Percentiles rank a stretch among this genome's conserved stretches.
phyloP scores from a whole-genome alignment of 2,113 vertebrate species.

The Athene cunicularia region DNA sequence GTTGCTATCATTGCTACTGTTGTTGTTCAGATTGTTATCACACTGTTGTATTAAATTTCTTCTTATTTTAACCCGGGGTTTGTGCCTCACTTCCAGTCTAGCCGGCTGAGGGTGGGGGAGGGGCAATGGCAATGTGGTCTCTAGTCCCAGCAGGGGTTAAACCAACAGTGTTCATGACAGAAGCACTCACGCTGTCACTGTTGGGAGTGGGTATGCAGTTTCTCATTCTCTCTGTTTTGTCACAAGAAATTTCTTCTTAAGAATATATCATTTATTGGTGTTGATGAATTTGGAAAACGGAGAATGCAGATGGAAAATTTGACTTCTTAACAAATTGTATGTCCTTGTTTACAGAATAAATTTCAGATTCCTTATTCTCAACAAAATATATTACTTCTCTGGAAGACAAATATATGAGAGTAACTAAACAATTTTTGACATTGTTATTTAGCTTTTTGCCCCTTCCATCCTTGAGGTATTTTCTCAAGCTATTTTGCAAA shows the following conservation, averaged over 20 bases:
- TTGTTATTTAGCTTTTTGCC: background rate
- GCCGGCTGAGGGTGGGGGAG: too few species aligned
- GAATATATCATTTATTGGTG: background rate
- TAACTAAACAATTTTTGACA: background rate
- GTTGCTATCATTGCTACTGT: too few species aligned
- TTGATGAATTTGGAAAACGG: background rate
- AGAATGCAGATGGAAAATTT: background rate
- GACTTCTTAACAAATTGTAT: background rate
- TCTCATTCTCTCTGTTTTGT: background rate
- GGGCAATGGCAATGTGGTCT: too few species aligned
- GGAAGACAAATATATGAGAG: background rate
- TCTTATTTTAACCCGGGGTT: too few species aligned
- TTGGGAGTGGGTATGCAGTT: background rate
- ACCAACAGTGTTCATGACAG: background rate
- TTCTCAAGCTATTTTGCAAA: background rate
- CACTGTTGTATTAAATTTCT: too few species aligned
- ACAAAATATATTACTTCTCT: background rate
- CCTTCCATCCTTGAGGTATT: background rate
- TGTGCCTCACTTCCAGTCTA: too few species aligned
- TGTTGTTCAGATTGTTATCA: too few species aligned
- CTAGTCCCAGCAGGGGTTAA: too few species aligned
- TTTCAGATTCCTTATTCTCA: background rate
- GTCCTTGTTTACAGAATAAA: background rate
- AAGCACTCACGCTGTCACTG: accelerated
- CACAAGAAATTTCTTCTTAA: background rate